Conservation (phyloP, 2,113 vertebrate species). For the Dascyllus trimaculatus region DNA sequence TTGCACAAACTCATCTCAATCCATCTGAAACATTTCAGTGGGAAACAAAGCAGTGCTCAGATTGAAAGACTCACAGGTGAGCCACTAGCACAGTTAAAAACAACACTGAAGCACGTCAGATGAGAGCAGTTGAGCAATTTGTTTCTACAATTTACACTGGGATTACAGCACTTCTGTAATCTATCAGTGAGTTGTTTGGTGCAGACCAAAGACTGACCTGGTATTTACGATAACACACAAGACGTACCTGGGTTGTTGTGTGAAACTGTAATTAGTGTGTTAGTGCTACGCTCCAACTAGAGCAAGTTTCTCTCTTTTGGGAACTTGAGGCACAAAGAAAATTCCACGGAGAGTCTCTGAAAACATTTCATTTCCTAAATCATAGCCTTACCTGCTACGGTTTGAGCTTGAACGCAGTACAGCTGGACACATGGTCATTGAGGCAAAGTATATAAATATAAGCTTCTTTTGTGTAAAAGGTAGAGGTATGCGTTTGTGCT, state of each 20-base stretch:
- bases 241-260: not conserved
- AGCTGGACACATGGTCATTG: constrained; percentile 47
- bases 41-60: not conserved
- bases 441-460: constrained; percentile 49
- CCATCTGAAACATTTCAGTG: constrained; percentile 11
- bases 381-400: constrained; percentile 44
- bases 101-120: not conserved
- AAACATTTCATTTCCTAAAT: constrained; percentile 77
- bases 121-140: constrained; percentile 4
- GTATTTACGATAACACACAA: not conserved
- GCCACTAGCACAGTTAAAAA: not conserved
- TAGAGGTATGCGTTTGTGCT: constrained; percentile 26
- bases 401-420: constrained; percentile 21
- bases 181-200: not conserved
- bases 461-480: constrained; percentile 26
- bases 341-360: constrained; percentile 56
- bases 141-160: constrained; percentile 7
- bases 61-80: not conserved
- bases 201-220: not conserved
- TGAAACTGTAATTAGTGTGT: constrained; percentile 33
- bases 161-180: not conserved
- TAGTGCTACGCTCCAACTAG: not conserved
- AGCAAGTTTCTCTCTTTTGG: constrained; percentile 19
- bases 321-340: constrained; percentile 26
- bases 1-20: not conserved